Base-by-base conservation (phyloP, 2,888 invertebrate genomes). In the Stomorhina lunata region DNA sequence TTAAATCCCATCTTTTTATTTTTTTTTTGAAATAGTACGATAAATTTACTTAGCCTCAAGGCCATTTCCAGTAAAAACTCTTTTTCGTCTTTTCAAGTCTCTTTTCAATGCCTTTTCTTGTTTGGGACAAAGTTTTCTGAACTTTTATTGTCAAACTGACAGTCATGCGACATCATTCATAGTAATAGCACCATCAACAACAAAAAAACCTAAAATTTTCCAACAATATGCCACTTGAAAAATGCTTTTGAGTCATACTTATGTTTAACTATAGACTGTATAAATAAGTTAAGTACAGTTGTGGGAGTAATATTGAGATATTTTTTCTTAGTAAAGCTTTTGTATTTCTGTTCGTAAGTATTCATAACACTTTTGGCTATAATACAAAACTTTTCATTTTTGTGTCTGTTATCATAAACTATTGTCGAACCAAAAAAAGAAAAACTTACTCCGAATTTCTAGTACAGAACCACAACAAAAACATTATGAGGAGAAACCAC, bases 81-180 rank as follows among this genome's bases (percentile, higher is more conserved):
- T n/a, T 15, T 15, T 7, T 55, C 25, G 34, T 48, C 32, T 57
- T 61, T 50, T 27, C 25, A 66, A 57, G 61, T 77, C 37, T 27
- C 6, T 61, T 34, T 45, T 65, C 22, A 7, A 53, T 43, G 29
- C 10, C 9, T n/a, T 50, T 69, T 59, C 17, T 25, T 50, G 29
- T 10, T 37, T 2, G 10, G 25, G 12, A 48, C 2, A 69, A 65
- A 75, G 57, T 79, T 81, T 79, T 75, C 12, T 10, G 29, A 73
- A 81, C 63, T 78, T 80, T 63, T 77, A 50, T 77, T 78, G 78
- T 50, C 73, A 79, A 65, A 65, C 65, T 75, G 68, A 75, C 77
- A 81, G 72, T 78, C 81, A 75, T 61, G 12, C 61, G 79, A 63
- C 79, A 82, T 79, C 79, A 82, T 48, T 81, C 55, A 65, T 59